phyloP scores from a whole-genome alignment of 2,888 invertebrate species.

The Apomyelois bistriatella region DNA sequence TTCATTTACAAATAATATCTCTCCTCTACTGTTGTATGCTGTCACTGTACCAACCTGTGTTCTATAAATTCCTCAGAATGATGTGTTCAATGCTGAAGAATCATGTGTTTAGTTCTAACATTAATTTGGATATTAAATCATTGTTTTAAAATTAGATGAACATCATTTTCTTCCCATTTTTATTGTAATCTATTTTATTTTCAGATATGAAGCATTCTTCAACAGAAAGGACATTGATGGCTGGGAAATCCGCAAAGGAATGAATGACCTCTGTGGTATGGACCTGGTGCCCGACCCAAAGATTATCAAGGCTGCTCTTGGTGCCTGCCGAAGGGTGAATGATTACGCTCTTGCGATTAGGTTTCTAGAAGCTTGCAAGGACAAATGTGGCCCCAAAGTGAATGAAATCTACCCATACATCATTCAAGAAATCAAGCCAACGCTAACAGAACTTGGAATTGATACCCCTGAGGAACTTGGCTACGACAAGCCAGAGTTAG shows the following conservation, averaged over 20 bases:
- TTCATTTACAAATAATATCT: no score
- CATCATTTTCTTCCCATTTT: not conserved
- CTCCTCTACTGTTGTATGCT: no score
- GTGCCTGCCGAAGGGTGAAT: conserved; percentile 95
- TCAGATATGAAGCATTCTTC: conserved; percentile 90
- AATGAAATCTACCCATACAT: conserved; percentile 92
- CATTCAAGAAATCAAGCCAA: conserved; percentile 94
- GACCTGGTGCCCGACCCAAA: conserved; percentile 96
- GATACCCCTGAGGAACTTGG: conserved; percentile 97
- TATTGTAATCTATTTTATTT: conserved; percentile 26
- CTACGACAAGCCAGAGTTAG: conserved; percentile 97
- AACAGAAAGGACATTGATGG: conserved; percentile 93
- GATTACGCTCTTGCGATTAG: conserved; percentile 96
- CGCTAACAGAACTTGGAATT: conserved; percentile 95
- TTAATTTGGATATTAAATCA: no score
- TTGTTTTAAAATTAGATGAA: not conserved
- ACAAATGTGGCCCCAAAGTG: conserved; percentile 89
- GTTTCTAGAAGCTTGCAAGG: conserved; percentile 94
- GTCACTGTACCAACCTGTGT: no score
- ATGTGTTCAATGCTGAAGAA: no score
- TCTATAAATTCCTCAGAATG: no score
- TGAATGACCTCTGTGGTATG: conserved; percentile 93
- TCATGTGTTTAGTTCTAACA: no score
- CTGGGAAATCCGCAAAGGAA: conserved; percentile 96
- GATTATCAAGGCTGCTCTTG: conserved; percentile 91